These are phyloP conservation scores for Sparus aurata DNA, from an alignment of 2,797 vertebrate genomes.

Conservation along the genomic window DNA sequence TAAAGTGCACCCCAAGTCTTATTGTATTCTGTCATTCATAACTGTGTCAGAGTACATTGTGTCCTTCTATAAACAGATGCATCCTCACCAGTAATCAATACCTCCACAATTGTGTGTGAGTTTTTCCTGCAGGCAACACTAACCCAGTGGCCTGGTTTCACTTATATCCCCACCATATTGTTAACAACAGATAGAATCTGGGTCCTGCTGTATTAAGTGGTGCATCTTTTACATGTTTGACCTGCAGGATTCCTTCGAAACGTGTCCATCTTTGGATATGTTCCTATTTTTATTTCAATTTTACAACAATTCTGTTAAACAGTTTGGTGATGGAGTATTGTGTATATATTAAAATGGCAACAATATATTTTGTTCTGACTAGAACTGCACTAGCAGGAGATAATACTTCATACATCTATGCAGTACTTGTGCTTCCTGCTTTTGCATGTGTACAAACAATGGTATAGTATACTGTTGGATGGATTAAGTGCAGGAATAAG, in stretches of 20 bases:
- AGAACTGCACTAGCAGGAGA: not conserved
- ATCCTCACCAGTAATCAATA: slow-evolving; percentile 59
- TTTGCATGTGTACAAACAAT: not conserved
- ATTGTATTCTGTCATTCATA: not conserved
- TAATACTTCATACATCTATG: not conserved
- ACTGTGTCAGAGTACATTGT: slow-evolving; percentile 16
- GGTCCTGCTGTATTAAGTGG: slow-evolving; percentile 8
- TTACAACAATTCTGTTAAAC: not conserved
- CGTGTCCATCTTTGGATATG: not conserved
- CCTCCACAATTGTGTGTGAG: slow-evolving; percentile 14
- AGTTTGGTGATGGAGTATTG: not conserved
- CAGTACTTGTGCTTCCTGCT: not conserved
- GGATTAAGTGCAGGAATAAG: not conserved
- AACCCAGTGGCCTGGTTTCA: slow-evolving; percentile 70
- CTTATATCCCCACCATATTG: slow-evolving; percentile 20
- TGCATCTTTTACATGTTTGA: slow-evolving; percentile 11
- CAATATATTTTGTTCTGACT: not conserved
- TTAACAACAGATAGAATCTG: slow-evolving; percentile 6
- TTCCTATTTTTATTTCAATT: not conserved
- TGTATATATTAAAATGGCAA: not conserved
- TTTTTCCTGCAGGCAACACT: slow-evolving; percentile 61
- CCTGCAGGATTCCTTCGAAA: not conserved
- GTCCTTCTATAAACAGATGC: slow-evolving; percentile 18
- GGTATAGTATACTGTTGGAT: not conserved
- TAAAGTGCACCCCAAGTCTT: not conserved